Conservation (phyloP, 2,888 invertebrate species). For the Ecdyonurus torrentis region DNA sequence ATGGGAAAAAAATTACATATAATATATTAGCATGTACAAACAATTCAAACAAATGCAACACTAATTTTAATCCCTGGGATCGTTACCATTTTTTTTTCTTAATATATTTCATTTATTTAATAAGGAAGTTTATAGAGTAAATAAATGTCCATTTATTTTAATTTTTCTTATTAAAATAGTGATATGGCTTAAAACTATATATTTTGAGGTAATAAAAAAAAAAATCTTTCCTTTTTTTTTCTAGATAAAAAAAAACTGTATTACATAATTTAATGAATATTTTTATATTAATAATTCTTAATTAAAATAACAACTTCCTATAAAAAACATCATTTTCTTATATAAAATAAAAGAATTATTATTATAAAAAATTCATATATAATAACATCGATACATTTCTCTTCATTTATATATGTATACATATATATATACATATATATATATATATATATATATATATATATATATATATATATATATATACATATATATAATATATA, state of each 20-base stretch:
- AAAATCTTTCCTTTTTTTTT: no score
- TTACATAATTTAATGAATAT: neutral
- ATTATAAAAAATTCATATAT: no score
- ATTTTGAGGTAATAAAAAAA: neutral
- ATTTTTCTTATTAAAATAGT: neutral
- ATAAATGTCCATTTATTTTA: neutral
- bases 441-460: no score
- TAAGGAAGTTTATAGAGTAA: neutral
- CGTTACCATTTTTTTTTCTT: neutral
- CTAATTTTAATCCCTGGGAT: neutral
- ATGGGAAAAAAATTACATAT: neutral
- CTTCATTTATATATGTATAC: no score
- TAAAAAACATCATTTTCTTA: no score
- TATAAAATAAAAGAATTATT: no score
- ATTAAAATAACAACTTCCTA: neutral
- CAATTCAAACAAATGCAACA: neutral
- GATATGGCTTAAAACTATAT: neutral
- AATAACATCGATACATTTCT: no score
- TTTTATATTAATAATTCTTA: neutral
- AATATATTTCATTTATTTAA: no score
- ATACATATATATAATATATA: no score
- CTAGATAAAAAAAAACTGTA: neutral
- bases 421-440: no score
- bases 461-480: no score
- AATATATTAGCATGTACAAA: neutral